These are phyloP conservation scores for Pogonomyrmex californicus DNA, from an alignment of 1,140 invertebrate genomes.

Conservation along the genomic window DNA sequence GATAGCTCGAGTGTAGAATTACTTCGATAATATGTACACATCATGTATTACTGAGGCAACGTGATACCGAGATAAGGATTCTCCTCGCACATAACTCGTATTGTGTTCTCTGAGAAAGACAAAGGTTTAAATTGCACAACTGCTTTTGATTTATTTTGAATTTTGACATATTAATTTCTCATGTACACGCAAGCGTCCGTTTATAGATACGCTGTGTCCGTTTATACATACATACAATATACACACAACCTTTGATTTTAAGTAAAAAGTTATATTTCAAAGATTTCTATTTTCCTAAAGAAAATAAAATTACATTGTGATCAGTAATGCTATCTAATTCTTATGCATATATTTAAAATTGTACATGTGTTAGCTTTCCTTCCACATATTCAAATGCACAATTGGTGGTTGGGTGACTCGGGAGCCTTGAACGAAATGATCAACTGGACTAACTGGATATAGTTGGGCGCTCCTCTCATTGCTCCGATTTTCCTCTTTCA, in stretches of 20 bases:
- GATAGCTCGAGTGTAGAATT: conserved; percentile 61
- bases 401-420: conserved; percentile 19
- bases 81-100: conserved; percentile 28
- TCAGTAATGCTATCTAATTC: not conserved
- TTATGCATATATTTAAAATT: not conserved
- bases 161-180: not conserved
- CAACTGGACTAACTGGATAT: conserved; percentile 16
- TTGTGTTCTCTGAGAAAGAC: conserved; percentile 58
- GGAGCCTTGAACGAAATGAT: conserved; percentile 53
- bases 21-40: conserved; percentile 61
- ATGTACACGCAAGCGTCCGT: not conserved
- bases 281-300: not conserved
- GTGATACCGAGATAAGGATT: conserved; percentile 57
- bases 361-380: not conserved
- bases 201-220: no score
- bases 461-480: not conserved
- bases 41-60: conserved; percentile 60
- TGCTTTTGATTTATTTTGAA: not conserved
- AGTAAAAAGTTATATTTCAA: not conserved
- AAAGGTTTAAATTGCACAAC: conserved; percentile 50
- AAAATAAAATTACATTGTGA: not conserved
- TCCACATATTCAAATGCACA: not conserved
- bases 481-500: conserved; percentile 38
- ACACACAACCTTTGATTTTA: not conserved
- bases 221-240: not conserved